These are phyloP conservation scores for Epinotia brunnichana DNA, from an alignment of 2,888 invertebrate genomes.

Conservation along the genomic window DNA sequence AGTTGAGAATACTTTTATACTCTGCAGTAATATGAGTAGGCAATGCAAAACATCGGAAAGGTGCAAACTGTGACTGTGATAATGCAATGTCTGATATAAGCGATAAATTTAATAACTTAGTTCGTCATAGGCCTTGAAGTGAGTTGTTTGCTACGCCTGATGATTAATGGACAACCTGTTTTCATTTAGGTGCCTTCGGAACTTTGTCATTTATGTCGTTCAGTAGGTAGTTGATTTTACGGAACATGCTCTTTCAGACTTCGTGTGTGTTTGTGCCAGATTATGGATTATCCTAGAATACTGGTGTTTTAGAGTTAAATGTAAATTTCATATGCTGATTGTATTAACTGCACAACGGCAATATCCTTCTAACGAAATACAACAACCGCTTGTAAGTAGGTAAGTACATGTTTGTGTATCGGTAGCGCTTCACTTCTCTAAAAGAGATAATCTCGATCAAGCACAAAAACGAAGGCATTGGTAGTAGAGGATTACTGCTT, in stretches of 20 bases:
- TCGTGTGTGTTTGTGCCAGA: constrained; percentile 31
- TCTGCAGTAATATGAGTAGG: too few relatives aligned
- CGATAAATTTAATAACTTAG: neutral
- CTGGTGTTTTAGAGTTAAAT: too few relatives aligned
- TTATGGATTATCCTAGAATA: too few relatives aligned
- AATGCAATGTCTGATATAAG: constrained; percentile 1
- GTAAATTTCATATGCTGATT: too few relatives aligned
- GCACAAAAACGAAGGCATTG: neutral
- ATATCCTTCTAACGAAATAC: too few relatives aligned
- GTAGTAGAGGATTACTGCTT: neutral
- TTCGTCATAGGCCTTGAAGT: constrained; percentile 17
- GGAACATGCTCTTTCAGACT: constrained; percentile 6
- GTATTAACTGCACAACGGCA: too few relatives aligned
- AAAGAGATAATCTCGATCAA: neutral
- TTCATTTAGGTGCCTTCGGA: constrained; percentile 9
- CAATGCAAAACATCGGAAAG: too few relatives aligned
- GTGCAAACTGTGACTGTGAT: too few relatives aligned
- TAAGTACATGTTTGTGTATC: too few relatives aligned
- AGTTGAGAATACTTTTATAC: too few relatives aligned
- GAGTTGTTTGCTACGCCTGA: neutral
- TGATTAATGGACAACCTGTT: constrained; percentile 23
- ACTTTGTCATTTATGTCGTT: constrained; percentile 16
- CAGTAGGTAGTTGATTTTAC: constrained; percentile 6
- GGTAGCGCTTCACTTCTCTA: too few relatives aligned
- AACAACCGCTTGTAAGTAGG: neutral